Conservation (phyloP, 2,797 vertebrate species). For the Enteromius mattozi region DNA sequence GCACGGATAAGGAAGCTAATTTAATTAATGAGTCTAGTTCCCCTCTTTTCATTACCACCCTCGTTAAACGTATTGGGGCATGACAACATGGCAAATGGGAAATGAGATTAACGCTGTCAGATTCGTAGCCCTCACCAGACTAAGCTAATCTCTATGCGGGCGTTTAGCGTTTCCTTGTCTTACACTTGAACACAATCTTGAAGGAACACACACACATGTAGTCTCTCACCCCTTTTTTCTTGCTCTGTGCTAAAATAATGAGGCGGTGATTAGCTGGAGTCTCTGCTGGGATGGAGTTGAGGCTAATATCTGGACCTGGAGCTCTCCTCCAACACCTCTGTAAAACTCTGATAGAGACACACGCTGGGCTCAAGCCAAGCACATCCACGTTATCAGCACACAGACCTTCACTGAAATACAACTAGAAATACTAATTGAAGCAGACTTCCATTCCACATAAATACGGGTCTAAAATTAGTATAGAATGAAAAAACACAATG, state of each 20-base stretch:
- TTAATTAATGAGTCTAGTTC: slow-evolving; percentile 78
- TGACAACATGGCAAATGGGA: slow-evolving; percentile 69
- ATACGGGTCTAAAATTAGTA: neutral
- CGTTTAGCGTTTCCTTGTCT: slow-evolving; percentile 60
- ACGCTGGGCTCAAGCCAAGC: slow-evolving; percentile 46
- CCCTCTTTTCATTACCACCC: slow-evolving; percentile 76
- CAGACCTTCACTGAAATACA: slow-evolving; percentile 8
- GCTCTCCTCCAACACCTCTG: slow-evolving; percentile 47
- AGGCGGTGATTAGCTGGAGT: slow-evolving; percentile 53
- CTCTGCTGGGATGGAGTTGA: slow-evolving; percentile 51
- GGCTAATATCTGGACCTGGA: slow-evolving; percentile 52
- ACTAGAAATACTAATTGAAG: slow-evolving; percentile 27
- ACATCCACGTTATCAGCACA: slow-evolving; percentile 35
- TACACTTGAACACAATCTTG: slow-evolving; percentile 13
- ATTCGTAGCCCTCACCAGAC: slow-evolving; percentile 69
- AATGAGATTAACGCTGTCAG: slow-evolving; percentile 74
- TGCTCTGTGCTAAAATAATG: slow-evolving; percentile 54
- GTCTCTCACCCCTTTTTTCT: slow-evolving; percentile 19
- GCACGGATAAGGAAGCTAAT: slow-evolving; percentile 75
- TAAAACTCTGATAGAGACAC: slow-evolving; percentile 48
- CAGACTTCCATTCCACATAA: neutral
- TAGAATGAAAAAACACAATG: slow-evolving; percentile 1
- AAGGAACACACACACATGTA: slow-evolving; percentile 34
- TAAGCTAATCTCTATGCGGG: slow-evolving; percentile 68
- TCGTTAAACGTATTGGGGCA: slow-evolving; percentile 75